These are phyloP conservation scores for Leptogaster cylindrica DNA, from an alignment of 2,888 invertebrate genomes.

Conservation along the genomic window DNA sequence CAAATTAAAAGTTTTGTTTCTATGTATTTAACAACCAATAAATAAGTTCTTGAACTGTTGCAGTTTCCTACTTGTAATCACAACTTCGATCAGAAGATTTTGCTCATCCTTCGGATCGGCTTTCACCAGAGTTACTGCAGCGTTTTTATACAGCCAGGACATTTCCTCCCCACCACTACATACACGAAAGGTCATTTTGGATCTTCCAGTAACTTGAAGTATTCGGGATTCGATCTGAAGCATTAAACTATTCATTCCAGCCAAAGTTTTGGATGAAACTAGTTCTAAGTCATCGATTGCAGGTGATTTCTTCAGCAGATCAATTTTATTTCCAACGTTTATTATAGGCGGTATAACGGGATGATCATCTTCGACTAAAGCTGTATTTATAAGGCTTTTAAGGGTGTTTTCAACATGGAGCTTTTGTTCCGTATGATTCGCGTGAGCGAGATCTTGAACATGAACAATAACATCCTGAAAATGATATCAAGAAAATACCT, in stretches of 20 bases:
- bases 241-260: slow-evolving; percentile 57
- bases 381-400: slow-evolving; percentile 62
- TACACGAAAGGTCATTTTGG: slow-evolving; percentile 66
- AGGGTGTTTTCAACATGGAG: slow-evolving; percentile 74
- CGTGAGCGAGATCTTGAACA: slow-evolving; percentile 79
- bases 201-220: slow-evolving; percentile 64
- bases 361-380: slow-evolving; percentile 58
- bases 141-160: slow-evolving; percentile 71
- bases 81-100: slow-evolving; percentile 65
- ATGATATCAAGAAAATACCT: slow-evolving; percentile 12
- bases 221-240: slow-evolving; percentile 60
- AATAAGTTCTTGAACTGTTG: slow-evolving; percentile 67
- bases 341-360: slow-evolving; percentile 63
- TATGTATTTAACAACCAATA: no score
- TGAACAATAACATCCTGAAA: slow-evolving; percentile 79
- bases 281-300: slow-evolving; percentile 53
- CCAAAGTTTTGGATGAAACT: slow-evolving; percentile 64
- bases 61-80: slow-evolving; percentile 66
- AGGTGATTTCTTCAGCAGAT: slow-evolving; percentile 60
- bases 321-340: slow-evolving; percentile 78
- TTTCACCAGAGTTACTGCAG: slow-evolving; percentile 65
- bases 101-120: slow-evolving; percentile 65
- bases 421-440: slow-evolving; percentile 71
- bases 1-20: no score
- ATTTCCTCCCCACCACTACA: slow-evolving; percentile 66